Percentiles rank a stretch among this genome's conserved stretches.
These are phyloP conservation scores for Mobula birostris DNA, from an alignment of 2,113 vertebrate genomes.

Conservation along the genomic window DNA sequence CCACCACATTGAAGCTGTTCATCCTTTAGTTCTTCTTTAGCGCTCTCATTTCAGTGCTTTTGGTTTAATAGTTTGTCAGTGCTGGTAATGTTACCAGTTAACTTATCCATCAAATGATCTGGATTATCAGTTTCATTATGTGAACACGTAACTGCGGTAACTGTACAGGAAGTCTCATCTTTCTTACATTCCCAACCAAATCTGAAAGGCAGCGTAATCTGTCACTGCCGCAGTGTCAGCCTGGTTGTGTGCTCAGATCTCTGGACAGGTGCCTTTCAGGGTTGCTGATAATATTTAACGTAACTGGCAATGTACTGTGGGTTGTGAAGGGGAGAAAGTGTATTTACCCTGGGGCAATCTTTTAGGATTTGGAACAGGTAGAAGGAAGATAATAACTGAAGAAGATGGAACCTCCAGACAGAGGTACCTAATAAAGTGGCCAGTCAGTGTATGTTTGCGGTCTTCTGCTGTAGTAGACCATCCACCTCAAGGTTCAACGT, in stretches of 20 bases:
- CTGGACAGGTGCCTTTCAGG: neutral
- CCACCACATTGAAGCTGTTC: too few relatives aligned
- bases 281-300: neutral
- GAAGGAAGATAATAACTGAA: too few relatives aligned
- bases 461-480: too few relatives aligned
- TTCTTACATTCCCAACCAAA: neutral
- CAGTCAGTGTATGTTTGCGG: too few relatives aligned
- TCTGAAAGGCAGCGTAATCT: neutral
- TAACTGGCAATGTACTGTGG: neutral
- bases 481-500: too few relatives aligned
- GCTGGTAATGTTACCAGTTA: too few relatives aligned
- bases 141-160: neutral
- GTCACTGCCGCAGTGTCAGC: neutral
- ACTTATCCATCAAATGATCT: neutral
- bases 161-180: neutral
- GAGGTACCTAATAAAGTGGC: neutral
- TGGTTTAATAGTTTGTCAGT: too few relatives aligned
- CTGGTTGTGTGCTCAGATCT: neutral
- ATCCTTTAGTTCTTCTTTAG: too few relatives aligned
- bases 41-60: too few relatives aligned
- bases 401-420: neutral
- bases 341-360: neutral
- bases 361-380: neutral
- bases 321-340: neutral
- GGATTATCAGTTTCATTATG: neutral